Percentiles rank a stretch among this genome's conserved stretches.
Conservation (phyloP, 2,113 vertebrate species). For the Cranoglanis bouderius region DNA sequence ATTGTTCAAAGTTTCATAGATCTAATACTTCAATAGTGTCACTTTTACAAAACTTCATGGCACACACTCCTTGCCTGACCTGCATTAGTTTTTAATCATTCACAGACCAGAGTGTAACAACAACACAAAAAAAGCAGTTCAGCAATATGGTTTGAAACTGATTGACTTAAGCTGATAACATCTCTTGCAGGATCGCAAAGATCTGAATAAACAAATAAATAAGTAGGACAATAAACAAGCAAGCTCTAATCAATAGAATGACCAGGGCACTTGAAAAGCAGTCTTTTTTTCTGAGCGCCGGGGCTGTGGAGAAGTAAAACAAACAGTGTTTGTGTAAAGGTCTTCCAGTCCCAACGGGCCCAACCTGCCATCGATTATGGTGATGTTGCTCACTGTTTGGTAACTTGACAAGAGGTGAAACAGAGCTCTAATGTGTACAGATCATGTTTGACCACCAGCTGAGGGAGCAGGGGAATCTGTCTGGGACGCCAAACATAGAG, state of each 20-base stretch:
- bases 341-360: slow-evolving; percentile 52
- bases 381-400: slow-evolving; percentile 50
- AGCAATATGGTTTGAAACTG: slow-evolving; percentile 39
- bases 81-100: slow-evolving; percentile 9
- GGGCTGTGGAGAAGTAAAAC: slow-evolving; percentile 44
- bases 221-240: slow-evolving; percentile 54
- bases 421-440: slow-evolving; percentile 43
- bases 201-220: slow-evolving; percentile 52
- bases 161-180: slow-evolving; percentile 46
- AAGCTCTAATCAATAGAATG: slow-evolving; percentile 53
- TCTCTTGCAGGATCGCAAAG: slow-evolving; percentile 40
- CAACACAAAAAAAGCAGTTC: slow-evolving; percentile 22
- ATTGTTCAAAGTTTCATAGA: slow-evolving; percentile 14
- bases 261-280: slow-evolving; percentile 45
- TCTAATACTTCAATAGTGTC: slow-evolving; percentile 15
- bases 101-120: slow-evolving; percentile 5
- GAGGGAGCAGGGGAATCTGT: slow-evolving; percentile 16
- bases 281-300: slow-evolving; percentile 47
- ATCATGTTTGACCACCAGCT: slow-evolving; percentile 47
- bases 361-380: slow-evolving; percentile 62
- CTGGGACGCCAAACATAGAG: slow-evolving; percentile 23
- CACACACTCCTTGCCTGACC: neutral
- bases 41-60: slow-evolving; percentile 7
- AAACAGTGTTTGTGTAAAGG: slow-evolving; percentile 60
- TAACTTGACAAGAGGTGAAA: slow-evolving; percentile 44